Evolutionary conservation across 2,888 invertebrate genomes (phyloP), one percentile per base, ranked within the genome.

Genomic region (Mesorhabditis spiculigera): DNA sequence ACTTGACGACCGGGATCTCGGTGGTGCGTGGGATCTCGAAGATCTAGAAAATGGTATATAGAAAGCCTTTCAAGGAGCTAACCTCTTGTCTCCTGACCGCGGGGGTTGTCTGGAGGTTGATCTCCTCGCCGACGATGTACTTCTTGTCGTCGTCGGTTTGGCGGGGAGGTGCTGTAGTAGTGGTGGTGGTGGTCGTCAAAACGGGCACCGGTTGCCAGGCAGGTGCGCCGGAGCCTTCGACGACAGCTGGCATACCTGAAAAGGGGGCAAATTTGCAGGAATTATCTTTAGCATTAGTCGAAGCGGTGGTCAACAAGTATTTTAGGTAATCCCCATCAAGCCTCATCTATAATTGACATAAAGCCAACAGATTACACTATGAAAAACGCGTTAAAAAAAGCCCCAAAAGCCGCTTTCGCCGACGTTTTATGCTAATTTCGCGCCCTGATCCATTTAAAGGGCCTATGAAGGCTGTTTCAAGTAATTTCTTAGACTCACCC

Each of bases 401-500:
- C 28, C 28, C 28, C n/a, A n/a, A n/a, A 28, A 28, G 28, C 28
- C 28, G 28, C 28, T 28, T 28, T 28, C 28, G 3, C 28, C 28
- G 28, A 28, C 28, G 28, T 28, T 28, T 28, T 28, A 28, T 3
- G 28, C 28, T 28, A 28, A 28, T 28, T 28, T 28, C 28, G 28
- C 28, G 28, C 28, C 28, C 3, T 28, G 28, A 28, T 28, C 28
- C 28, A 28, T 28, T 28, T 28, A 28, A 28, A 28, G 28, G 28
- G 28, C 58, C 3, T 50, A 2, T 2, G 58, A 50, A n/a, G 58
- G 8, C 10, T 50, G n/a, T 50, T 10, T 50, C n/a, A 10, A 2
- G 10, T 13, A 50, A n/a, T 1, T n/a, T 50, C 8, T n/a, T 50
- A n/a, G 8, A 50, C 58, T 3, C 16, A 74, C 74, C 75, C 67